Percentiles rank a stretch among this genome's conserved stretches.
phyloP scores from a whole-genome alignment of 2,113 vertebrate species.

The Mirza zaza region DNA sequence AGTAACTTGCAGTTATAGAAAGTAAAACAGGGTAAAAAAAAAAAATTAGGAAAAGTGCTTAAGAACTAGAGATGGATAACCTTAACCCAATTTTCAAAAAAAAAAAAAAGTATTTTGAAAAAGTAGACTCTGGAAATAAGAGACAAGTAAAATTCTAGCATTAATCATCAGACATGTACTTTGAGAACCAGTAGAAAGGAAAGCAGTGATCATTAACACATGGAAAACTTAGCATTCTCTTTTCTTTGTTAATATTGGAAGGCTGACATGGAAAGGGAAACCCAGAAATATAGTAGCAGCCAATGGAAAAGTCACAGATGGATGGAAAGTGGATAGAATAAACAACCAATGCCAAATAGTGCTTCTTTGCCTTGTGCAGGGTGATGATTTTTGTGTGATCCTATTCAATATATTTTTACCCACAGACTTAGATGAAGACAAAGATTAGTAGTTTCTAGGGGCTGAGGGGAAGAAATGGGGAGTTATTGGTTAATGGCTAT shows the following conservation, averaged over 20 bases:
- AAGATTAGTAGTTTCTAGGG: background rate
- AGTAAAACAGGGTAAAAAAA: background rate
- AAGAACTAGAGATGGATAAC: background rate
- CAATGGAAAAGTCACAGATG: background rate
- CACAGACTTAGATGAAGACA: background rate
- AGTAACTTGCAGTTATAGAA: background rate
- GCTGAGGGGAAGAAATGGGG: too few relatives aligned
- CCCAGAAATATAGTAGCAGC: background rate
- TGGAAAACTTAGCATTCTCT: background rate
- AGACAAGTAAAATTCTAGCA: conserved; percentile 12
- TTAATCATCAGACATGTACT: conserved; percentile 23
- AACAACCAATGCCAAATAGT: background rate
- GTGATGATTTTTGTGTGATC: background rate
- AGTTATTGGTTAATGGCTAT: background rate
- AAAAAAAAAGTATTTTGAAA: background rate
- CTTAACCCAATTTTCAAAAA: background rate
- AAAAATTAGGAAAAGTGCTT: background rate
- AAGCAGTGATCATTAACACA: background rate
- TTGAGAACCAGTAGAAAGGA: background rate
- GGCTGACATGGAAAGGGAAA: background rate
- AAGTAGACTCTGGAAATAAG: background rate
- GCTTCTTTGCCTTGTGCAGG: background rate
- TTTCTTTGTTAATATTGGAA: background rate
- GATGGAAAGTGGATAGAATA: background rate
- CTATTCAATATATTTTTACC: background rate